Conservation (phyloP, 37 sponge, comb jelly and placozoan species). For the Mnemiopsis leidyi region DNA sequence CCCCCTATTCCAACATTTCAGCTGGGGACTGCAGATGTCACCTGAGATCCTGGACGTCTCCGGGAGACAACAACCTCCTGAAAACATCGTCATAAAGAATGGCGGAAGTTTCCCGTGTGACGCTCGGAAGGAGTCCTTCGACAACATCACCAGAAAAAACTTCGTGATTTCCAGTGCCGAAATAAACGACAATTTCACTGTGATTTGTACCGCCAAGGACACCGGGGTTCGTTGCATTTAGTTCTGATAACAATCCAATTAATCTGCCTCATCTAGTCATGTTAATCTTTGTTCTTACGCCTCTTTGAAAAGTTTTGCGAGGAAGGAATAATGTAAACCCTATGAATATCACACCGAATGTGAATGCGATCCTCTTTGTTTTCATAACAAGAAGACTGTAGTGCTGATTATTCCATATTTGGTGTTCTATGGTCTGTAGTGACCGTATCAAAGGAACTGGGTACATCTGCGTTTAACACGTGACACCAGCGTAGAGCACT, state of each 20-base stretch:
- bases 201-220: background rate
- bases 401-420: background rate
- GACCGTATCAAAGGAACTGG: too few species aligned
- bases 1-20: too few species aligned
- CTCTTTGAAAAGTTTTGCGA: too few species aligned
- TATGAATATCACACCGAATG: too few species aligned
- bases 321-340: too few species aligned
- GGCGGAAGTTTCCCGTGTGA: background rate
- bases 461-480: background rate
- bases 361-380: too few species aligned
- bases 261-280: background rate
- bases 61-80: background rate
- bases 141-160: background rate
- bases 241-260: background rate
- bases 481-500: background rate
- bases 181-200: slow-evolving; percentile 11
- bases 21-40: background rate
- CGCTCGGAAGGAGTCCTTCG: background rate
- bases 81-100: background rate
- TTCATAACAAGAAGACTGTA: too few species aligned
- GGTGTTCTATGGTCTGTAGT: background rate
- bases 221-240: background rate
- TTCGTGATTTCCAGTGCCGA: slow-evolving; percentile 29
- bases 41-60: background rate
- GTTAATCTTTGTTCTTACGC: too few species aligned